phyloP scores from a whole-genome alignment of 2,888 invertebrate species.

The Harpagoxenus sublaevis region DNA sequence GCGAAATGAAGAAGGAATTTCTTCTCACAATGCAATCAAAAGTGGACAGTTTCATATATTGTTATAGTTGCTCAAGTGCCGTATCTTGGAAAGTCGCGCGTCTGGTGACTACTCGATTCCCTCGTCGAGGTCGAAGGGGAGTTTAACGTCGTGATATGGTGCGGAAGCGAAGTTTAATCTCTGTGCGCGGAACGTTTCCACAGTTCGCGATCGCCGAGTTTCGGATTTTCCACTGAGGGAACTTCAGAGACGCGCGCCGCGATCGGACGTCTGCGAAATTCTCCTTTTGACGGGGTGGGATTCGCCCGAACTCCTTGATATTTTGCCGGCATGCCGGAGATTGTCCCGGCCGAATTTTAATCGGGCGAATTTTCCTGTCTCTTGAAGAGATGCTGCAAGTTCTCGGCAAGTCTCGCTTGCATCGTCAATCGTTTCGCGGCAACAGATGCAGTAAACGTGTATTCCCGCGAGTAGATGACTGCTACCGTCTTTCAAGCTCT shows the following conservation, averaged over 20 bases:
- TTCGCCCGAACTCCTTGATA: conserved; percentile 15
- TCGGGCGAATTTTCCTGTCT: conserved; percentile 14
- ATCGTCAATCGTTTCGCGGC: neutral
- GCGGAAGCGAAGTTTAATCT: conserved; percentile 45
- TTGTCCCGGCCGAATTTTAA: conserved; percentile 35
- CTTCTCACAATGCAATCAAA: conserved; percentile 11
- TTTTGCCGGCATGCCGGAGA: neutral
- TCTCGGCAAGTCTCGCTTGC: neutral
- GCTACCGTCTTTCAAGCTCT: conserved; percentile 12
- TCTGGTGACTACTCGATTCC: neutral
- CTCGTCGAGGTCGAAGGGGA: neutral
- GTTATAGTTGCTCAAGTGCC: conserved; percentile 9
- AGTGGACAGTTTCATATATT: conserved; percentile 1
- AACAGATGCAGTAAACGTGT: conserved; percentile 15
- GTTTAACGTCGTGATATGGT: conserved; percentile 11
- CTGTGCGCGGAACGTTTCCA: conserved; percentile 5
- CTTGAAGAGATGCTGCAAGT: neutral
- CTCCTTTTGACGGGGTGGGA: neutral
- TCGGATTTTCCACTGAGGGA: conserved; percentile 13
- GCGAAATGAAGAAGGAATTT: conserved; percentile 7
- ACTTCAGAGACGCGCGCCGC: conserved; percentile 1
- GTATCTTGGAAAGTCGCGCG: neutral
- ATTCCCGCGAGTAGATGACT: neutral
- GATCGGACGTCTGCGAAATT: conserved; percentile 18
- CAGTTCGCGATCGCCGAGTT: conserved; percentile 24